Percentiles rank a stretch among this genome's conserved stretches.
Evolutionary conservation across 2,888 invertebrate species (phyloP).

Genomic region (Dryobota labecula): DNA sequence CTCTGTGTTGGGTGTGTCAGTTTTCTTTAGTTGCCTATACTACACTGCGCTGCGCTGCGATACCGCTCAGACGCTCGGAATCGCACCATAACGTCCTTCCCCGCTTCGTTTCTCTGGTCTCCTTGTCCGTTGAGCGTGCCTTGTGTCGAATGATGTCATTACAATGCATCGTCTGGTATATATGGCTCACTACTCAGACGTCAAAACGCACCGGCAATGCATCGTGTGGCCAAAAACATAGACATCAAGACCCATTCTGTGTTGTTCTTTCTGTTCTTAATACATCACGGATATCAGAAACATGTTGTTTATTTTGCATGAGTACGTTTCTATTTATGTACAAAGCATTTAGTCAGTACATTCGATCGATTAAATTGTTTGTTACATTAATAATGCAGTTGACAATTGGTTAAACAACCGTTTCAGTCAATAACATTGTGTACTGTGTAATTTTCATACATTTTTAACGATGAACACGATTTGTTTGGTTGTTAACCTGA

Average conservation of each 20-base stretch:
- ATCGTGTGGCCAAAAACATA: too few relatives aligned
- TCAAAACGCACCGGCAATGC: too few relatives aligned
- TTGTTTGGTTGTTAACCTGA: not conserved
- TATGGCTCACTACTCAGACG: too few relatives aligned
- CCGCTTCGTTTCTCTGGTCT: too few relatives aligned
- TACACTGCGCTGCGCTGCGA: too few relatives aligned
- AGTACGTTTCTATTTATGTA: constrained; percentile 21
- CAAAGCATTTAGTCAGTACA: constrained; percentile 19
- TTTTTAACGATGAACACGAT: not conserved
- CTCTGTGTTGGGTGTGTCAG: too few relatives aligned
- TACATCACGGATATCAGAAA: not conserved
- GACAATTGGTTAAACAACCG: constrained; percentile 21
- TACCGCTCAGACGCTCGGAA: too few relatives aligned
- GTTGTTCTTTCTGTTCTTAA: not conserved
- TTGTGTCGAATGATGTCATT: too few relatives aligned
- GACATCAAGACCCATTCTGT: not conserved
- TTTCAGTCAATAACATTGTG: constrained; percentile 24
- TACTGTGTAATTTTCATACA: constrained; percentile 22
- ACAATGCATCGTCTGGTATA: too few relatives aligned
- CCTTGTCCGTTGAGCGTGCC: too few relatives aligned
- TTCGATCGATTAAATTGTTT: constrained; percentile 29
- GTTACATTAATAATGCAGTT: constrained; percentile 40
- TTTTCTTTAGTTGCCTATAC: too few relatives aligned
- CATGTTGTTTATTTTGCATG: not conserved
- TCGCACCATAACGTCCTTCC: too few relatives aligned